Evolutionary conservation across 2,113 vertebrate genomes (phyloP).

Genomic region (Gymnarchus niloticus): DNA sequence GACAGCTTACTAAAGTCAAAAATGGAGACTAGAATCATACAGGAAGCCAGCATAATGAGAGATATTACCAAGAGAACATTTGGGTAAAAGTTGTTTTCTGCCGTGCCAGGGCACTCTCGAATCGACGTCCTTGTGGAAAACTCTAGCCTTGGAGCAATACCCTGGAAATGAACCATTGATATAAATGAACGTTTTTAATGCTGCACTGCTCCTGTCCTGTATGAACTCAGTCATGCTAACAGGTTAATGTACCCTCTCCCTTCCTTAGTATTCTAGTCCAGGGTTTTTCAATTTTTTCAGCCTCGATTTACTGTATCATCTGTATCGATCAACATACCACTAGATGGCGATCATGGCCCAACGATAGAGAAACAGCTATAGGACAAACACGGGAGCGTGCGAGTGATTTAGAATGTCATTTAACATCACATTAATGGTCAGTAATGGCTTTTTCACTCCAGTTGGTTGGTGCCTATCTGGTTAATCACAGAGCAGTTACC

Average conservation of each 20-base stretch:
- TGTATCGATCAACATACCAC: too few species aligned
- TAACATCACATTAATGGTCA: not conserved
- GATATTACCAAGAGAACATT: conserved; percentile 48
- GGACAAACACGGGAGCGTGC: not conserved
- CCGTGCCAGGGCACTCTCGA: conserved; percentile 53
- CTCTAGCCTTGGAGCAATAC: conserved; percentile 70
- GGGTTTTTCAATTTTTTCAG: too few species aligned
- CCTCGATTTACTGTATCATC: too few species aligned
- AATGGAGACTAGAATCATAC: not conserved
- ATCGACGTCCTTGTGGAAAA: conserved; percentile 73
- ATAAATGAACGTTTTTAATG: not conserved
- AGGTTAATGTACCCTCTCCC: not conserved
- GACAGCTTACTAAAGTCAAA: not conserved
- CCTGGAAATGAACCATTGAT: conserved; percentile 50
- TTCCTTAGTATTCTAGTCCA: not conserved
- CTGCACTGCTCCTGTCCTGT: not conserved
- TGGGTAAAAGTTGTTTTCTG: conserved; percentile 46
- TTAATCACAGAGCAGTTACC: not conserved
- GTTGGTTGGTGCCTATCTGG: not conserved
- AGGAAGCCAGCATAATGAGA: not conserved
- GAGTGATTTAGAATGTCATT: not conserved
- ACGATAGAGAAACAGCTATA: too few species aligned
- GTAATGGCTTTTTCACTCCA: too few species aligned
- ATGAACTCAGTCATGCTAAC: not conserved
- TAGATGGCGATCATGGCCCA: too few species aligned